Evolutionary conservation across 2,888 invertebrate genomes (phyloP).

Genomic region (Buathra laborator): DNA sequence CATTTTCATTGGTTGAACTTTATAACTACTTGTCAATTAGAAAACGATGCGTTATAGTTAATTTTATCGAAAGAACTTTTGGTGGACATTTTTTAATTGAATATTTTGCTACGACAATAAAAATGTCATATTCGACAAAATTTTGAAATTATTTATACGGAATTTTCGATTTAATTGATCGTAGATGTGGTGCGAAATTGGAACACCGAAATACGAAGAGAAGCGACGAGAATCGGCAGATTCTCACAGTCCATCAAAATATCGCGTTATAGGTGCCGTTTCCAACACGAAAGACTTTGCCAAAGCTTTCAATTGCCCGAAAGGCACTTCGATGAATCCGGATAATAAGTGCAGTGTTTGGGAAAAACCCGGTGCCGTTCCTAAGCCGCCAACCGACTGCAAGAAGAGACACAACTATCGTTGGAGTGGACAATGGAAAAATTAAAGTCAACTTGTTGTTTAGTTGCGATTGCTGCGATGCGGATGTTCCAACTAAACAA

Average conservation of each 20-base stretch:
- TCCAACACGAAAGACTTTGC: slow-evolving; percentile 65
- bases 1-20: background rate
- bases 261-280: slow-evolving; percentile 60
- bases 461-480: background rate
- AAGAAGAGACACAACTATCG: background rate
- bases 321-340: slow-evolving; percentile 64
- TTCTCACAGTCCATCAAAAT: slow-evolving; percentile 50
- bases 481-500: background rate
- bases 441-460: background rate
- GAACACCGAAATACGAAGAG: slow-evolving; percentile 33
- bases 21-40: background rate
- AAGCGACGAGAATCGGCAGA: background rate
- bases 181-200: slow-evolving; percentile 53
- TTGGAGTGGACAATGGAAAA: background rate
- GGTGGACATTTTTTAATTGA: background rate
- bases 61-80: background rate
- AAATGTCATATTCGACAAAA: background rate
- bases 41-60: background rate
- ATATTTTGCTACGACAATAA: background rate
- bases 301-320: slow-evolving; percentile 59
- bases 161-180: background rate
- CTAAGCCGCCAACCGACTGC: background rate
- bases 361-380: slow-evolving; percentile 27
- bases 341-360: slow-evolving; percentile 62
- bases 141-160: background rate